Evolutionary conservation across 2,888 invertebrate species (phyloP).

Genomic region (Nomada ferruginata): DNA sequence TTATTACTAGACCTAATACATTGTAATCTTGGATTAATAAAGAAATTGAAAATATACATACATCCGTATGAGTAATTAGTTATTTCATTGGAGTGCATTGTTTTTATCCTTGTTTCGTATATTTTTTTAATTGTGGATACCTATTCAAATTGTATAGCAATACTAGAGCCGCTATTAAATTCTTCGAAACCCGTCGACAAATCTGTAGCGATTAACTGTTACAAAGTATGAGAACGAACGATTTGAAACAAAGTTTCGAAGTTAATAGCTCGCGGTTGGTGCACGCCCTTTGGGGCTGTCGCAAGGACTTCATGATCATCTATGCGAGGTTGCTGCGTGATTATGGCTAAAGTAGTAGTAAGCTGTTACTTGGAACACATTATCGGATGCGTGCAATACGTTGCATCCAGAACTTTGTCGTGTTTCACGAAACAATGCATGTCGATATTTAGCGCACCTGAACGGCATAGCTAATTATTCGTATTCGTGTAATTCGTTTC

Average conservation of each 20-base stretch:
- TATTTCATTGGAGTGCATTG: neutral
- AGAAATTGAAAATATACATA: too few species aligned
- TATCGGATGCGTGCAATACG: neutral
- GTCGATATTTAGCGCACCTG: neutral
- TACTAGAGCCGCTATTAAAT: slow-evolving; percentile 37
- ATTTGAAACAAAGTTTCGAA: slow-evolving; percentile 34
- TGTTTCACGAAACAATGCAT: neutral
- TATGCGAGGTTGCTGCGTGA: slow-evolving; percentile 9
- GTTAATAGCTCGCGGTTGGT: slow-evolving; percentile 37
- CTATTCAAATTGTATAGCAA: neutral
- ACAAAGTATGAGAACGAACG: slow-evolving; percentile 36
- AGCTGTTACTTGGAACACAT: neutral
- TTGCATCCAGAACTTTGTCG: neutral
- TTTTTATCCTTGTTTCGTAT: neutral
- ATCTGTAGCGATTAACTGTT: slow-evolving; percentile 33
- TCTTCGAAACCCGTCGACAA: slow-evolving; percentile 23
- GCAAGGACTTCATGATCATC: slow-evolving; percentile 26
- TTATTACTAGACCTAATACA: too few species aligned
- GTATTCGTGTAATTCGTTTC: slow-evolving; percentile 7
- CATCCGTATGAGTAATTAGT: too few species aligned
- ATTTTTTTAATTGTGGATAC: too few species aligned
- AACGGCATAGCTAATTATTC: slow-evolving; percentile 8
- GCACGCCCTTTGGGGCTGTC: slow-evolving; percentile 8
- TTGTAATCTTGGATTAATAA: too few species aligned
- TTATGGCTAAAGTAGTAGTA: slow-evolving; percentile 6